phyloP scores from a whole-genome alignment of 2,113 vertebrate genomes.

The Aldabrachelys gigantea region DNA sequence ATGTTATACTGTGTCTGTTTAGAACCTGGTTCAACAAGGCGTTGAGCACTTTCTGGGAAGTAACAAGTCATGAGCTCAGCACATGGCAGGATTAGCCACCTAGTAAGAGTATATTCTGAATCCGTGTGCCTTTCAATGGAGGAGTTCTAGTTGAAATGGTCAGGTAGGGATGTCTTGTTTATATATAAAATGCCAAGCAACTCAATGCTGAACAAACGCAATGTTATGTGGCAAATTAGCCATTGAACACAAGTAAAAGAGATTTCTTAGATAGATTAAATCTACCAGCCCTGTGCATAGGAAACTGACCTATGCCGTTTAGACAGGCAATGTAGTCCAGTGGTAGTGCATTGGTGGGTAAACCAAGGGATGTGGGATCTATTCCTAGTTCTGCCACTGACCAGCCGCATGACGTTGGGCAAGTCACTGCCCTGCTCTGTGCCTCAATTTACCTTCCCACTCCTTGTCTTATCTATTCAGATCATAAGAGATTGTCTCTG shows the following conservation, averaged over 20 bases:
- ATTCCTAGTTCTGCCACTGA: not conserved
- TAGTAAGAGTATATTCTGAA: not conserved
- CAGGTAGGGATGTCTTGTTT: not conserved
- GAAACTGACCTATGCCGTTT: accelerated
- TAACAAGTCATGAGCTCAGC: not conserved
- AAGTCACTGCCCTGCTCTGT: not conserved
- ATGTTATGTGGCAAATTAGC: not conserved
- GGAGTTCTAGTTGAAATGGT: not conserved
- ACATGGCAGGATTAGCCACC: not conserved
- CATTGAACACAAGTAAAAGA: not conserved
- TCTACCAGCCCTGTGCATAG: not conserved
- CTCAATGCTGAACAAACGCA: accelerated
- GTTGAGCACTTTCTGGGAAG: too few species aligned
- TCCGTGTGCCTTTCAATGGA: not conserved
- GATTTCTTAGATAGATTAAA: not conserved
- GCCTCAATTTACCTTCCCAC: not conserved
- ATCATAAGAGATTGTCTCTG: not conserved
- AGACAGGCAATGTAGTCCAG: not conserved
- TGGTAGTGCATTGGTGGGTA: not conserved
- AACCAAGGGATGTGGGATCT: not conserved
- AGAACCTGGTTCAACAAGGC: not conserved
- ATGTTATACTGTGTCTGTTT: not conserved
- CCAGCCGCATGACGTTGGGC: not conserved
- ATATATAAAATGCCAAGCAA: not conserved
- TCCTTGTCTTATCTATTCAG: not conserved